Percentiles rank a stretch among this genome's conserved stretches.
Conservation (phyloP, 1,140 invertebrate species). For the Ceratitis capitata region DNA sequence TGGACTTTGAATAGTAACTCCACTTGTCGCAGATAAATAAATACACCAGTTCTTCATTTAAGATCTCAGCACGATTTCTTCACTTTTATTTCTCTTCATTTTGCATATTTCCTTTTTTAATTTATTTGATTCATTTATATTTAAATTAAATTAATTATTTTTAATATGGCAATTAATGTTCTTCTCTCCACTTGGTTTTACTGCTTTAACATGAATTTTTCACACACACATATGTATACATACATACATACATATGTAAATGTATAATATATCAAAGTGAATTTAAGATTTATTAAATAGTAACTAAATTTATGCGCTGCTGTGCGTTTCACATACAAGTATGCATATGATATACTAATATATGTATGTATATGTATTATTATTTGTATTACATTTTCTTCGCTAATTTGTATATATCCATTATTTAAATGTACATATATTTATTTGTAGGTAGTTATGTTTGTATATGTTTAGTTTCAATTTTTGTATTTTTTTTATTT, state of each 20-base stretch:
- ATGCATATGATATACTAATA: not conserved
- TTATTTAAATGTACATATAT: no score
- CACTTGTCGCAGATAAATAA: not conserved
- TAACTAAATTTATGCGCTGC: slow-evolving; percentile 2
- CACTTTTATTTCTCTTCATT: not conserved
- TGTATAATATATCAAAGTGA: no score
- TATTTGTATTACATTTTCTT: no score
- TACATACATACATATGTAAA: no score
- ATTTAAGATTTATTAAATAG: slow-evolving; percentile 13
- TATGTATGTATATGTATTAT: no score
- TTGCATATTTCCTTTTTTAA: slow-evolving; percentile 6
- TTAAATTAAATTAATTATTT: slow-evolving; percentile 25
- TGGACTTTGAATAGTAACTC: no score
- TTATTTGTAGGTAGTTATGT: slow-evolving; percentile 1
- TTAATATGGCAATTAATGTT: slow-evolving; percentile 27
- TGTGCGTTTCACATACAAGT: not conserved
- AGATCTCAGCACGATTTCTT: not conserved
- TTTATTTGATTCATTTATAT: not conserved
- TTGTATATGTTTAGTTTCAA: slow-evolving; percentile 8
- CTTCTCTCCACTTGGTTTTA: not conserved
- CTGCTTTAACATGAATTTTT: slow-evolving; percentile 14
- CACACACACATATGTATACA: no score
- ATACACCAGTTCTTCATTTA: not conserved
- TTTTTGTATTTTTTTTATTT: not conserved
- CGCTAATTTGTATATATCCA: not conserved